A percentile compares a stretch with the other conserved stretches of the same genome.
These are phyloP conservation scores for Globodera rostochiensis DNA, from an alignment of 1,140 invertebrate species.

Conservation along the genomic window DNA sequence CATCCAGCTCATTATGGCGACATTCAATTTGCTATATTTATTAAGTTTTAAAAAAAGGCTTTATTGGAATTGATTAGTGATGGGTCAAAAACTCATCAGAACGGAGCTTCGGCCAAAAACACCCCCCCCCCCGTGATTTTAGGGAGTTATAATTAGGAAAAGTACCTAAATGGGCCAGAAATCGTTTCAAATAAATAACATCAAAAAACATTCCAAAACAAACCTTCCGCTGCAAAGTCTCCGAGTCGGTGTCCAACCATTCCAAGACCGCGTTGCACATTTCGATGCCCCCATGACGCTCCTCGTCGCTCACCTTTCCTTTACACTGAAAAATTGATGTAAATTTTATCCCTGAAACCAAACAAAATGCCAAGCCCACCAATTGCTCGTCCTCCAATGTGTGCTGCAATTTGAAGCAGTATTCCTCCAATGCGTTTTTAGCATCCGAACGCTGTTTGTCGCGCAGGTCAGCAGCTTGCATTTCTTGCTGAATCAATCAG, in stretches of 20 bases:
- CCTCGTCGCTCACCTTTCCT: constrained; percentile 18
- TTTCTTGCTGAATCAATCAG: constrained; percentile 68
- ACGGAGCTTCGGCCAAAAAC: too few species aligned
- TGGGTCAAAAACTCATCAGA: too few species aligned
- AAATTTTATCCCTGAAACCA: background rate
- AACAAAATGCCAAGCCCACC: background rate
- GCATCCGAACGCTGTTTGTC: constrained; percentile 73
- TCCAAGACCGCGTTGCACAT: constrained; percentile 17
- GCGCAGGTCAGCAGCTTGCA: constrained; percentile 75
- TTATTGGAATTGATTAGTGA: too few species aligned
- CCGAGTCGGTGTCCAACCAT: constrained; percentile 26
- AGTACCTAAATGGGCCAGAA: too few species aligned
- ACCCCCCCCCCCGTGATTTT: too few species aligned
- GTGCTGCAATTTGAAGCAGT: constrained; percentile 22
- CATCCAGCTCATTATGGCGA: constrained; percentile 24
- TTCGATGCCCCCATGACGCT: constrained; percentile 11
- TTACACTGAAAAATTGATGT: constrained; percentile 6
- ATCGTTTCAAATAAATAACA: too few species aligned
- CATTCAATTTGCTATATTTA: constrained; percentile 23
- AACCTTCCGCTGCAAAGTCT: constrained; percentile 22
- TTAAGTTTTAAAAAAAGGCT: too few species aligned
- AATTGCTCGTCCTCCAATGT: constrained; percentile 9
- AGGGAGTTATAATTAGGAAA: too few species aligned
- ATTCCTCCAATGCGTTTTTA: constrained; percentile 32
- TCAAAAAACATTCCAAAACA: background rate